Base-by-base conservation (phyloP, 2,888 invertebrate genomes). In the Parelbella ahira region DNA sequence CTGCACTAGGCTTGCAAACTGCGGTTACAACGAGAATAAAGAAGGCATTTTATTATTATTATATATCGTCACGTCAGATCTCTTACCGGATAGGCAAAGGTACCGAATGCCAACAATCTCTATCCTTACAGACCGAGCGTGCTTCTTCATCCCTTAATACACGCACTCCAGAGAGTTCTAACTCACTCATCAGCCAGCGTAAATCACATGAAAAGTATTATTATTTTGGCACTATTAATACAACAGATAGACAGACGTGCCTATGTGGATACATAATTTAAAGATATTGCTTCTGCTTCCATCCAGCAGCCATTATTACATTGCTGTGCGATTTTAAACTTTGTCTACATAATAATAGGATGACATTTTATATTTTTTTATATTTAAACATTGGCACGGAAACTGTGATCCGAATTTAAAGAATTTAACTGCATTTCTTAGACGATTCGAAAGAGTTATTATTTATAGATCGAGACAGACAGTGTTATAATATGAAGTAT, bases 331-430 rank as follows among this genome's bases (percentile, higher is more conserved):
- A 42, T 28, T 34, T 5, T 42, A 2, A 11, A 10, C 28, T 34
- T 7, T 42, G 18, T n/a, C 2, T 2, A 5, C 3, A 7, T 28
- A 4, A 9, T 6, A 11, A 19, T 25, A 33, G 9, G 8, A 24
- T n/a, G n/a, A 6, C 6, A 6, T 1, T 5, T 27, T 41, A n/a
- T n/a, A n/a, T n/a, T n/a, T n/a, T n/a, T n/a, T n/a, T n/a, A n/a
- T n/a, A n/a, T n/a, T n/a, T n/a, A n/a, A n/a, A n/a, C n/a, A 45
- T 53, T 47, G 53, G 53, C 54, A 53, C 46, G 44, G 41, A 42
- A 49, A 49, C 51, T 39, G 42, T 29, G 36, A 38, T 37, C 33
- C 23, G 23, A 27, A 38, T 46, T 37, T 21, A 47, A 46, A 45
- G 39, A 49, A 50, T 44, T 44, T 44, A 34, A 49, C 44, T 54